phyloP scores from a whole-genome alignment of 2,888 invertebrate genomes.

The Mesorhabditis belari region DNA sequence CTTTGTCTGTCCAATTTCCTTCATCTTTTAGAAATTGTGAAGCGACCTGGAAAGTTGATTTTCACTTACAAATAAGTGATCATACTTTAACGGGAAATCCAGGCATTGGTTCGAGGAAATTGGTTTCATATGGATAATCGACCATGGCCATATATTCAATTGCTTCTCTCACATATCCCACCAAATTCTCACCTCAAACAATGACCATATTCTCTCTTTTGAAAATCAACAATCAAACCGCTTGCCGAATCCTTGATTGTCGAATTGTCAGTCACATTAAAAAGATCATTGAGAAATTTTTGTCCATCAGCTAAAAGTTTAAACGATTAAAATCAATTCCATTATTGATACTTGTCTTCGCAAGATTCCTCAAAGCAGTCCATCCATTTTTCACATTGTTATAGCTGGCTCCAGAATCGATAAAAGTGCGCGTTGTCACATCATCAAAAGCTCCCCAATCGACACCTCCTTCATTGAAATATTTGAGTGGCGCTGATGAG shows the following conservation, averaged over 20 bases:
- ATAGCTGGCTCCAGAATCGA: conserved; percentile 55
- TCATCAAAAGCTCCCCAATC: conserved; percentile 30
- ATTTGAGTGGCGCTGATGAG: conserved; percentile 74
- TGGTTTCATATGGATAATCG: conserved; percentile 82
- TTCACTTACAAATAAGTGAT: conserved; percentile 56
- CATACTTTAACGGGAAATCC: conserved; percentile 62
- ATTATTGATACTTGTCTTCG: conserved; percentile 58
- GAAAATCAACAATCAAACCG: conserved; percentile 7
- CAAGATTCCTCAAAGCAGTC: conserved; percentile 63
- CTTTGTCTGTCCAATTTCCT: neutral
- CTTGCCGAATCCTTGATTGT: conserved; percentile 39
- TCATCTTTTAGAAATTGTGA: neutral
- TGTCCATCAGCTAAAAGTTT: conserved; percentile 64
- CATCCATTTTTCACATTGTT: conserved; percentile 68
- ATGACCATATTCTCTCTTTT: too few species aligned
- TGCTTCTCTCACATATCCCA: conserved; percentile 15
- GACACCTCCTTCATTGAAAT: conserved; percentile 39
- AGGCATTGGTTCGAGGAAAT: conserved; percentile 71
- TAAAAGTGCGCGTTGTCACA: conserved; percentile 74
- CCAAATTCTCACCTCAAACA: neutral
- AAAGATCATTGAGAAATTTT: conserved; percentile 66
- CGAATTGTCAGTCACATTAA: conserved; percentile 66
- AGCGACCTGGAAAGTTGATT: conserved; percentile 54
- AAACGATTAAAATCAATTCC: too few species aligned
- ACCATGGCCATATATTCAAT: conserved; percentile 77